A percentile compares a stretch with the other conserved stretches of the same genome.
Evolutionary conservation across 2,113 vertebrate genomes (phyloP).

Genomic region (Hoplias malabaricus): DNA sequence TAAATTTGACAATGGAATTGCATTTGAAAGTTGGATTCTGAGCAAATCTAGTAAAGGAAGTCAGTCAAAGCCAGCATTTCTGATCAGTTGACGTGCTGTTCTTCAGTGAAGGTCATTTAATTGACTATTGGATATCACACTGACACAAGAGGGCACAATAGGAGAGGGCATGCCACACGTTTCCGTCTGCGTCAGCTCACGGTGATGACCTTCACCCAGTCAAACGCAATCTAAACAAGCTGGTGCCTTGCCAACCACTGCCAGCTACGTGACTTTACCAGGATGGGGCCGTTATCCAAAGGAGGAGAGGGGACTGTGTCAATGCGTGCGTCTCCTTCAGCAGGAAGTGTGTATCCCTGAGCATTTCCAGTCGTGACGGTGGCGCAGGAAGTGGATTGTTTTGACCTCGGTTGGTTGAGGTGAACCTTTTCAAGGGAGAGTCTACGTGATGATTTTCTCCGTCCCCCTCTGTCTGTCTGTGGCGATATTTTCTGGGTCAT

Average conservation of each 20-base stretch:
- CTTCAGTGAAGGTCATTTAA: not conserved
- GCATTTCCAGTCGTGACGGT: not conserved
- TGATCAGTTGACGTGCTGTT: too few species aligned
- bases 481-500: conserved; percentile 23
- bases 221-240: too few species aligned
- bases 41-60: not conserved
- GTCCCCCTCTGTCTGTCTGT: not conserved
- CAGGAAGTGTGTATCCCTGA: conserved; percentile 9
- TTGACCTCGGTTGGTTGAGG: not conserved
- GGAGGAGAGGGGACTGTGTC: not conserved
- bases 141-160: conserved; percentile 15
- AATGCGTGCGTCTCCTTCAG: not conserved
- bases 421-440: not conserved
- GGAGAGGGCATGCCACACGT: not conserved
- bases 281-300: not conserved
- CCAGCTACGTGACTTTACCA: not conserved
- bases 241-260: not conserved
- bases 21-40: not conserved
- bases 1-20: not conserved
- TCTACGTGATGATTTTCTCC: not conserved
- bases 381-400: not conserved
- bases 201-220: not conserved
- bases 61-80: too few species aligned
- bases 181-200: not conserved
- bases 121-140: not conserved